Conservation (phyloP, 2,888 invertebrate species). For the Drosophila putrida region DNA sequence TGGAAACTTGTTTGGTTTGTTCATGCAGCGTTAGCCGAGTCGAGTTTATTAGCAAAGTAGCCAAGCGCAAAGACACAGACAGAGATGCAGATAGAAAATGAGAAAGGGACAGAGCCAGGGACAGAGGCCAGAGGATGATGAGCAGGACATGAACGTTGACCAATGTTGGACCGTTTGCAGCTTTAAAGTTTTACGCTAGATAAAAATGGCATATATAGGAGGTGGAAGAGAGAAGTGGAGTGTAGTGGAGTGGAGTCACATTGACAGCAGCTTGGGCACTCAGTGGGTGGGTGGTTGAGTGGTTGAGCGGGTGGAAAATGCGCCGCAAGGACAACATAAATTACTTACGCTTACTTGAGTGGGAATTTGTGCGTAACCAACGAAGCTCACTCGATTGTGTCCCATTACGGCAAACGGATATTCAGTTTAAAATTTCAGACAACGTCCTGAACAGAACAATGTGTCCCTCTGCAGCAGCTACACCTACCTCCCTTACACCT, state of each 20-base stretch:
- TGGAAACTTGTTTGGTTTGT: constrained; percentile 17
- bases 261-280: constrained; percentile 31
- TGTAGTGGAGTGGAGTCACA: constrained; percentile 13
- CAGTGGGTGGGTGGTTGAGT: constrained; percentile 6
- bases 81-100: constrained; percentile 6
- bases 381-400: constrained; percentile 79
- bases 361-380: constrained; percentile 83
- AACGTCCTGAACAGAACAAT: constrained; percentile 54
- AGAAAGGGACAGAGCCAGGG: constrained; percentile 21
- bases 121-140: constrained; percentile 37
- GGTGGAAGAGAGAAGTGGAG: background rate
- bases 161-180: constrained; percentile 60
- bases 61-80: constrained; percentile 70
- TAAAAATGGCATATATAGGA: constrained; percentile 62
- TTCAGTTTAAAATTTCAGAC: constrained; percentile 76
- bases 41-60: constrained; percentile 78
- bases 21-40: constrained; percentile 38
- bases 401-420: constrained; percentile 79
- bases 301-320: constrained; percentile 43
- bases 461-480: constrained; percentile 20
- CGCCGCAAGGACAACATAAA: constrained; percentile 81
- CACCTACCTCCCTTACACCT: background rate
- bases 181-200: constrained; percentile 77
- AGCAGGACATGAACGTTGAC: constrained; percentile 54
- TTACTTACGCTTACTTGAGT: constrained; percentile 83